Percentiles rank a stretch among this genome's conserved stretches.
These are phyloP conservation scores for Anoplolepis gracilipes DNA, from an alignment of 1,140 invertebrate genomes.

Conservation along the genomic window DNA sequence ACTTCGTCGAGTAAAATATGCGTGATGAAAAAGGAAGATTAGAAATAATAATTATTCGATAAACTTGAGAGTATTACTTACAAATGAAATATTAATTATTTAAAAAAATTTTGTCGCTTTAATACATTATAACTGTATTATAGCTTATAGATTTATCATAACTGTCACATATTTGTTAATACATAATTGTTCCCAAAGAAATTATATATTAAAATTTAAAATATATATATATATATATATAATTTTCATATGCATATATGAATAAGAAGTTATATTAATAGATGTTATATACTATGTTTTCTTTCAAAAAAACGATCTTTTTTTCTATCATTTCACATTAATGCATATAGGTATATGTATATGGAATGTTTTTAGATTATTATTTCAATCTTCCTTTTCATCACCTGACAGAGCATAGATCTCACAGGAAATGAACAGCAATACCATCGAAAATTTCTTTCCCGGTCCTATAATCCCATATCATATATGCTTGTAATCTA, in stretches of 20 bases:
- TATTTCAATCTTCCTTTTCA: constrained; percentile 72
- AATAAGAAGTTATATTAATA: constrained; percentile 21
- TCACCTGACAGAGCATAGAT: constrained; percentile 67
- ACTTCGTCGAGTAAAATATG: constrained; percentile 64
- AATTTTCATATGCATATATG: background rate
- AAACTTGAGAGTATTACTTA: background rate
- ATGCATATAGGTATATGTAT: background rate
- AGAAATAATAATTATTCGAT: constrained; percentile 63
- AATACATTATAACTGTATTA: background rate
- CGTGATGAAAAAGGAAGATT: constrained; percentile 71
- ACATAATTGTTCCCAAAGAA: constrained; percentile 23
- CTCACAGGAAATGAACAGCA: constrained; percentile 46
- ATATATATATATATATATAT: background rate
- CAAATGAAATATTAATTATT: constrained; percentile 13
- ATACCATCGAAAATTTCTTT: constrained; percentile 45
- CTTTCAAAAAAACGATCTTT: constrained; percentile 18
- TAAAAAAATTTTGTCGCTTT: background rate
- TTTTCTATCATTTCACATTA: constrained; percentile 1
- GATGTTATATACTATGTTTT: background rate
- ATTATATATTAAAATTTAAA: too few relatives aligned
- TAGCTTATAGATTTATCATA: constrained; percentile 26
- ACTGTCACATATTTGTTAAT: background rate
- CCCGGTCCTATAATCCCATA: constrained; percentile 44
- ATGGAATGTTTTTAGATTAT: constrained; percentile 58
- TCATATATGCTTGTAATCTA: constrained; percentile 32